phyloP scores from a whole-genome alignment of 2,113 vertebrate genomes.

The Corydoras maculifer region DNA sequence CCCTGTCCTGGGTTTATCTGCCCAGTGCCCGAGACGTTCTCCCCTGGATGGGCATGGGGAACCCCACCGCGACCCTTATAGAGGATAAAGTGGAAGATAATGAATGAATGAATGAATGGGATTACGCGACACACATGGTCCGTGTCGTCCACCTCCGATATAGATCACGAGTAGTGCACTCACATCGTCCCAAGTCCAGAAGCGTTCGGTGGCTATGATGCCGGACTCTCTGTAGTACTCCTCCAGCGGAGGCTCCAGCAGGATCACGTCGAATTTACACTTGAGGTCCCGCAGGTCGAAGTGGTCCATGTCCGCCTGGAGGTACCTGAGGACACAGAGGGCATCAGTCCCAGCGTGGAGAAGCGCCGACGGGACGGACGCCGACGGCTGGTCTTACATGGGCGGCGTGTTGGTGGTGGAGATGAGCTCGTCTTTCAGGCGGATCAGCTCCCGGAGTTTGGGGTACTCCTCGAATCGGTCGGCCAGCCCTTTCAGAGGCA shows the following conservation, averaged over 20 bases:
- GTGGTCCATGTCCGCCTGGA: constrained; percentile 86
- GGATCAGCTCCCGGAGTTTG: constrained; percentile 92
- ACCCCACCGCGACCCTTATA: too few species aligned
- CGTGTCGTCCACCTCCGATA: too few species aligned
- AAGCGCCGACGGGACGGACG: too few species aligned
- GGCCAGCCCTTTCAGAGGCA: constrained; percentile 74
- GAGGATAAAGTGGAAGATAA: too few species aligned
- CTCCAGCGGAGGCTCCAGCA: constrained; percentile 89
- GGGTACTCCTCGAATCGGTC: constrained; percentile 98
- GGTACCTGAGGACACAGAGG: constrained; percentile 72
- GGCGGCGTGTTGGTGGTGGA: constrained; percentile 91
- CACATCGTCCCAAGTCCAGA: constrained; percentile 97
- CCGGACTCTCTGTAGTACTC: constrained; percentile 96
- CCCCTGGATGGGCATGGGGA: too few species aligned
- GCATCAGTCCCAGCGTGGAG: background rate
- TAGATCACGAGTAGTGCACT: constrained; percentile 37
- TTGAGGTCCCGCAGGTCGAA: constrained; percentile 91
- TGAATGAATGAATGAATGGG: too few species aligned
- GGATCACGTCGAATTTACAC: constrained; percentile 93
- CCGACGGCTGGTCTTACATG: constrained; percentile 70
- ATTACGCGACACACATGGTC: too few species aligned
- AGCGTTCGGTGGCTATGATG: constrained; percentile 90
- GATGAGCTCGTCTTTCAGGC: constrained; percentile 95
- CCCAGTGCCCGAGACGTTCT: too few species aligned
- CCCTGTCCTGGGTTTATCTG: too few species aligned